phyloP scores from a whole-genome alignment of 2,113 vertebrate species.

The Eolophus roseicapilla region DNA sequence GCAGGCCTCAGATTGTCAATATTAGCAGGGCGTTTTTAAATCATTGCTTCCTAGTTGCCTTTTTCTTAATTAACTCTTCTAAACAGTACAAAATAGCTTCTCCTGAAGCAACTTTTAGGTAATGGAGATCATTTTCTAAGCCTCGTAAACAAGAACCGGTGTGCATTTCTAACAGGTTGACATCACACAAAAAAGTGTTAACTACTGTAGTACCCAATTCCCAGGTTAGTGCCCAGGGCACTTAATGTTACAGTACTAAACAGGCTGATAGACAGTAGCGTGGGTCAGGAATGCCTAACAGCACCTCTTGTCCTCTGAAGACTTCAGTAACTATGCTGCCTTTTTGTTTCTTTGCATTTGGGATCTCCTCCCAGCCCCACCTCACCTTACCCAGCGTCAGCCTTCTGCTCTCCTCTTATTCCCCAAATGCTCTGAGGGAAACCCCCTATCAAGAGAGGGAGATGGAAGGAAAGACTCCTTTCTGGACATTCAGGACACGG shows the following conservation, averaged over 20 bases:
- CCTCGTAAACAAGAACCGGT: not conserved
- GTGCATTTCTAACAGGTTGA: not conserved
- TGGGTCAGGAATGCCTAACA: not conserved
- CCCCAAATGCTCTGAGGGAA: not conserved
- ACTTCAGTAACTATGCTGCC: not conserved
- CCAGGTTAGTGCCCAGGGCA: not conserved
- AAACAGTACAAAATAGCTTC: not conserved
- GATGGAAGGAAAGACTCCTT: not conserved
- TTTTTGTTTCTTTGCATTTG: not conserved
- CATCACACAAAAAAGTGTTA: not conserved
- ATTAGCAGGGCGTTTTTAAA: not conserved
- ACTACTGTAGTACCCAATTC: not conserved
- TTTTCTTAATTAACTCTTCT: constrained; percentile 9
- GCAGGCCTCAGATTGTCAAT: not conserved
- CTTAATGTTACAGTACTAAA: not conserved
- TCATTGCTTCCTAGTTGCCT: not conserved
- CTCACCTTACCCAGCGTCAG: not conserved
- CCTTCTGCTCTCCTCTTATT: not conserved
- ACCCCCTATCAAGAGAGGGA: not conserved
- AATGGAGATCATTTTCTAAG: not conserved
- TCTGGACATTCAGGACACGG: not conserved
- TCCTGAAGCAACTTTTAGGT: not conserved
- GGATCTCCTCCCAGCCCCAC: not conserved
- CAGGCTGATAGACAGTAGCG: not conserved
- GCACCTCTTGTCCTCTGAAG: not conserved